Percentiles rank a stretch among this genome's conserved stretches.
These are phyloP conservation scores for Microchrysa polita DNA, from an alignment of 2,888 invertebrate species.

Conservation along the genomic window DNA sequence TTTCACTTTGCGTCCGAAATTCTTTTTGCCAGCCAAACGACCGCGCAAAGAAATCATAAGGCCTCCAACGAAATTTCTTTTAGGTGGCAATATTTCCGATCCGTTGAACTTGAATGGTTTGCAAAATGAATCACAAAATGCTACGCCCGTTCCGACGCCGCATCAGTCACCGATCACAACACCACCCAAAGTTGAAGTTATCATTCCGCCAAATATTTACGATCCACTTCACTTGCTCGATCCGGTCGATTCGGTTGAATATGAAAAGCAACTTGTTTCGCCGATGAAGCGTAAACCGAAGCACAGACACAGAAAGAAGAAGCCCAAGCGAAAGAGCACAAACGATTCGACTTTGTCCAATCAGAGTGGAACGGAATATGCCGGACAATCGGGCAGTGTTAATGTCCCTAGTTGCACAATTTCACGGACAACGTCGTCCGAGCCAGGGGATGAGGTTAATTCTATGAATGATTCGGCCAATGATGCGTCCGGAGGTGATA, in stretches of 20 bases:
- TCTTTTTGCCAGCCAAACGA: constrained; percentile 78
- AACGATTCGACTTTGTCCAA: constrained; percentile 51
- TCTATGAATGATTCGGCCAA: background rate
- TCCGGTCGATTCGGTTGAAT: constrained; percentile 82
- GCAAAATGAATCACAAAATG: constrained; percentile 84
- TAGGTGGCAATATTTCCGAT: constrained; percentile 95
- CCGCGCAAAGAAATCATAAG: constrained; percentile 80
- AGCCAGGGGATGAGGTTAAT: background rate
- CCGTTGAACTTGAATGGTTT: constrained; percentile 93
- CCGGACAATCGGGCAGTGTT: background rate
- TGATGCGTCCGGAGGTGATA: background rate
- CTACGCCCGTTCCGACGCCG: constrained; percentile 94
- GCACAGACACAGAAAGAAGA: constrained; percentile 72
- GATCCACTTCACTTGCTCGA: constrained; percentile 90
- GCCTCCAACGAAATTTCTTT: constrained; percentile 90
- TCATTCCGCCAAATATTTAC: constrained; percentile 90
- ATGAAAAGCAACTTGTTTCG: constrained; percentile 81
- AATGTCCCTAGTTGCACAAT: background rate
- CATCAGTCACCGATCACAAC: constrained; percentile 70
- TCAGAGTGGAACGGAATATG: background rate
- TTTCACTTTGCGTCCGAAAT: constrained; percentile 69
- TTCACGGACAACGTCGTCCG: background rate
- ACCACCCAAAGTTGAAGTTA: constrained; percentile 81
- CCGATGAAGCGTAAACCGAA: constrained; percentile 68
- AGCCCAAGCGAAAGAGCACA: constrained; percentile 67